Percentiles rank a stretch among this genome's conserved stretches.
These are phyloP conservation scores for Ginglymostoma cirratum DNA, from an alignment of 2,113 vertebrate genomes.

Conservation along the genomic window DNA sequence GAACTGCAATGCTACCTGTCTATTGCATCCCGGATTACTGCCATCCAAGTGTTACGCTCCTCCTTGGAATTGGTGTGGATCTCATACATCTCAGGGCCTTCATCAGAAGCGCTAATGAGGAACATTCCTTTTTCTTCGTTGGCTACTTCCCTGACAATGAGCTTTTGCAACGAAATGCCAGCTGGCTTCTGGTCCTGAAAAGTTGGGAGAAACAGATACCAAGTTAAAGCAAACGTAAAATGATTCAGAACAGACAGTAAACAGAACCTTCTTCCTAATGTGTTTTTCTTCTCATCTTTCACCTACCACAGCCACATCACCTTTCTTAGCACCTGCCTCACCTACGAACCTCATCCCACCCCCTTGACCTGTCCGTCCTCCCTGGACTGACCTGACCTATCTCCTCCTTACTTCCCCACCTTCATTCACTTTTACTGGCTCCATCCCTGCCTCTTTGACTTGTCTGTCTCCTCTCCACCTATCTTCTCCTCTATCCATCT, in stretches of 20 bases:
- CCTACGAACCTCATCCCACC: too few relatives aligned
- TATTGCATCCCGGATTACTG: conserved; percentile 76
- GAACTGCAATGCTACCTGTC: conserved; percentile 66
- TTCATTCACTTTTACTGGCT: too few relatives aligned
- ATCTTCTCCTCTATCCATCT: too few relatives aligned
- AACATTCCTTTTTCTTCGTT: conserved; percentile 96
- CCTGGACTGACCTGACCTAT: too few relatives aligned
- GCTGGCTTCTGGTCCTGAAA: conserved; percentile 85
- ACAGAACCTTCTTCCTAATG: too few relatives aligned
- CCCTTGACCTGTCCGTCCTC: too few relatives aligned
- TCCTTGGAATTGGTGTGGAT: conserved; percentile 86
- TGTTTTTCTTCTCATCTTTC: too few relatives aligned
- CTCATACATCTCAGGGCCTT: conserved; percentile 94
- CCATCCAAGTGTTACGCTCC: conserved; percentile 88
- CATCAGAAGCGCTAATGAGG: conserved; percentile 83
- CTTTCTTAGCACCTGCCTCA: too few relatives aligned
- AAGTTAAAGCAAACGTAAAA: not conserved
- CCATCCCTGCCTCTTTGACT: too few relatives aligned
- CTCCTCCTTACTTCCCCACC: too few relatives aligned
- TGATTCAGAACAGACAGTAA: not conserved
- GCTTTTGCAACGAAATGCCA: conserved; percentile 83
- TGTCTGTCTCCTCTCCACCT: too few relatives aligned
- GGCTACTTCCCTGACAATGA: conserved; percentile 92
- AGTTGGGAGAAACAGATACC: not conserved
- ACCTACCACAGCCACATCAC: too few relatives aligned